Percentiles rank a stretch among this genome's conserved stretches.
These are phyloP conservation scores for Hypanus sabinus DNA, from an alignment of 2,113 vertebrate genomes.

Conservation along the genomic window DNA sequence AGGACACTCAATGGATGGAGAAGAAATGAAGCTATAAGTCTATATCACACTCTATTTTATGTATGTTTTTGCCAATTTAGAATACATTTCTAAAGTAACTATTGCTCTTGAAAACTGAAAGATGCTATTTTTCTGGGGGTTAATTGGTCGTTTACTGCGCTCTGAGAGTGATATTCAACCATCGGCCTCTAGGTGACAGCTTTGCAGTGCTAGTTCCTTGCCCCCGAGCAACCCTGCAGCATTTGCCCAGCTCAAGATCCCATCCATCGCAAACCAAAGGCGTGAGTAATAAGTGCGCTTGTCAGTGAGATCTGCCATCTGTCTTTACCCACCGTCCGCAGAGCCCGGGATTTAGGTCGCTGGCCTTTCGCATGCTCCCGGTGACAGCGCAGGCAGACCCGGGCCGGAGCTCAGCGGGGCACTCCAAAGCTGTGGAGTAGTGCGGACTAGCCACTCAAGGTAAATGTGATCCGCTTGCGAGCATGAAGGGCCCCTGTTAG, in stretches of 20 bases:
- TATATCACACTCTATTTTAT: not conserved
- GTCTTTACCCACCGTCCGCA: not conserved
- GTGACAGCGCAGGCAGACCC: not conserved
- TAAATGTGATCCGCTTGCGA: not conserved
- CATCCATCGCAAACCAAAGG: not conserved
- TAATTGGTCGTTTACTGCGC: not conserved
- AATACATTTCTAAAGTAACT: not conserved
- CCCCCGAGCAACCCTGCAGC: not conserved
- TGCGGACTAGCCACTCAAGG: not conserved
- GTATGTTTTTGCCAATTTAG: not conserved
- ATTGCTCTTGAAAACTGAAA: not conserved
- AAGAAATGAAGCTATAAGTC: not conserved
- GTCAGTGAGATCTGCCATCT: not conserved
- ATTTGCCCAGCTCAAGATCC: not conserved
- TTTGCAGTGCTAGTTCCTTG: not conserved
- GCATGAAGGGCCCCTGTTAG: not conserved
- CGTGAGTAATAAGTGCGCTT: slow-evolving; percentile 2
- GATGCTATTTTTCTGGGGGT: not conserved
- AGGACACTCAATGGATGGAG: not conserved
- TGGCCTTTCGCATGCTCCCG: not conserved
- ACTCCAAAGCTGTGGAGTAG: not conserved
- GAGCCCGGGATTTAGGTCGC: not conserved
- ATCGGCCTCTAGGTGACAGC: not conserved
- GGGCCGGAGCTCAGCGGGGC: not conserved
- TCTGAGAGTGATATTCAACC: not conserved